A percentile compares a stretch with the other conserved stretches of the same genome.
Evolutionary conservation across 2,797 vertebrate genomes (phyloP).

Genomic region (Falco naumanni): DNA sequence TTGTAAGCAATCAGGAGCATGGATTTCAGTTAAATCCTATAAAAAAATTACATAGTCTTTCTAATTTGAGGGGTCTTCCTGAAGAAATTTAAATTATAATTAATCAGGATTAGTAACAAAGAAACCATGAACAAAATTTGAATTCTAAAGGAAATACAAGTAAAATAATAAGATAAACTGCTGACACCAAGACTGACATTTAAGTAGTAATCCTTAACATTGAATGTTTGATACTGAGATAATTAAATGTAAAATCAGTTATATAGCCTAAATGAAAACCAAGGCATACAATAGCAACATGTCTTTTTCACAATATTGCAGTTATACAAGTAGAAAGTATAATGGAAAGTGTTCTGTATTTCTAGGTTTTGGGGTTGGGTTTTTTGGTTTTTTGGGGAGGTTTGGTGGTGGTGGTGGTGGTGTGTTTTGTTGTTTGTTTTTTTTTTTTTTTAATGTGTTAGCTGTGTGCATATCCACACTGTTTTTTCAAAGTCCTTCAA

Average conservation of each 20-base stretch:
- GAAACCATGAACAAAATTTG: neutral
- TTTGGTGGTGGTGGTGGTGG: no score
- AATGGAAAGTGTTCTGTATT: neutral
- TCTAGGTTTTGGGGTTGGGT: neutral
- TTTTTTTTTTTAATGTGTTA: neutral
- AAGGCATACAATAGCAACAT: neutral
- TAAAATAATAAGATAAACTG: neutral
- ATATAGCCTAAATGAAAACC: neutral
- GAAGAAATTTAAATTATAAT: neutral
- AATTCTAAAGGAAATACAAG: neutral
- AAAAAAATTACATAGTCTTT: neutral
- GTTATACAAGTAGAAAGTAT: neutral
- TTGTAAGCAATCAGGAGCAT: neutral
- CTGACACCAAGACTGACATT: slow-evolving; percentile 6
- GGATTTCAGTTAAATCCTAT: neutral
- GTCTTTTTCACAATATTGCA: neutral
- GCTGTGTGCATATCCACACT: neutral
- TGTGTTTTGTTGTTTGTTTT: no score
- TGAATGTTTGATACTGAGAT: neutral
- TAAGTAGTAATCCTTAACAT: neutral
- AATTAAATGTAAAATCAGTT: neutral
- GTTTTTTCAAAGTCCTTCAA: neutral
- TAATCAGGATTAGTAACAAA: neutral
- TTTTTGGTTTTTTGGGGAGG: no score
- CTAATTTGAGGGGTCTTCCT: neutral